Base-by-base conservation (phyloP, 2,113 vertebrate genomes). In the Forbesichthys papilliferus region DNA sequence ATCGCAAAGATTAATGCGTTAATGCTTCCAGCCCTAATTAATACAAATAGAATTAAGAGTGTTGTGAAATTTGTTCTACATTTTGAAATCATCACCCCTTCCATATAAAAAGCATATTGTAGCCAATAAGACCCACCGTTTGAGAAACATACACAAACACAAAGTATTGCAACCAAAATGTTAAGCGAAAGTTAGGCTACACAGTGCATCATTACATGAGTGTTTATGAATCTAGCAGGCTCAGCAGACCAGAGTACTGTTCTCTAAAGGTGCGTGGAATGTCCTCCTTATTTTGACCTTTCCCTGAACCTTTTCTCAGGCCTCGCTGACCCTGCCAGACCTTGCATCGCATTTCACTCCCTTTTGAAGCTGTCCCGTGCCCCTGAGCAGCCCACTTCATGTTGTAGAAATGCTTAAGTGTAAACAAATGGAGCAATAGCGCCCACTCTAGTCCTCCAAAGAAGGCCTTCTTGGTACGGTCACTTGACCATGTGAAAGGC, bases 291-390 rank as follows among this genome's bases (percentile, higher is more conserved):
- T 61, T 64, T 10, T 84, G 79, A 87, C 85, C 86, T 87, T 79
- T 56, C 13, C 69, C 68, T 85, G 88, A 89, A 90, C 89, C 79
- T 77, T 73, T 3, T 16, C 67, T 74, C 61, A 18, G 58, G 67
- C 80, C 16, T 77, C 70, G 4, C 71, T 81, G 79, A 84, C 84
- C 76, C 75, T 46, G 7, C 75, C 60, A 20, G 13, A 63, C 68
- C 69, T 68, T 62, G 84, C 69, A 18, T 83, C 80, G 63, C 81
- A 77, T 91, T 85, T 90, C 85, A 78, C 83, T 77, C 77, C 71
- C 80, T 76, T 27, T 88, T 89, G 89, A 91, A 92, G 88, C 85
- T 64, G 57, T 76, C 75, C 70, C 64, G 86, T 74, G 68, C 36
- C 66, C 57, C 62, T 11, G 68, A 67, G 64, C 57, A 1, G 10